Conservation (phyloP, 2,113 vertebrate genomes). For the Ochotona curzoniae region DNA sequence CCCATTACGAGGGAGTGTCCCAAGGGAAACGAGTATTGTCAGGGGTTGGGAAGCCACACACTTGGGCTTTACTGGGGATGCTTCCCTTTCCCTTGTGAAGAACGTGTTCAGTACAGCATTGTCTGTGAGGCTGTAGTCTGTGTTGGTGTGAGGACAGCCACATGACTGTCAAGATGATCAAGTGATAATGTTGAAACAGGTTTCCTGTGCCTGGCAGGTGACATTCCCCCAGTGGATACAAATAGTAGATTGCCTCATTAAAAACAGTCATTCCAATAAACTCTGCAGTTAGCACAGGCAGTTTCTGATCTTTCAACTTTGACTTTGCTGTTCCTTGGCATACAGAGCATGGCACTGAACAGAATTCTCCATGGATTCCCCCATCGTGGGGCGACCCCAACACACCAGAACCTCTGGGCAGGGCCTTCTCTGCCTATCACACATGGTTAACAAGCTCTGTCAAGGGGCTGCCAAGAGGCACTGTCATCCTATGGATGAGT, state of each 20-base stretch:
- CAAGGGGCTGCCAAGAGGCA: not conserved
- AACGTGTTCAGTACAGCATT: not conserved
- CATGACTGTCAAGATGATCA: constrained; percentile 1
- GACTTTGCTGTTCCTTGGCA: not conserved
- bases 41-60: not conserved
- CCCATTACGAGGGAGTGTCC: not conserved
- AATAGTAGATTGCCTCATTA: not conserved
- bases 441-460: not conserved
- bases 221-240: not conserved
- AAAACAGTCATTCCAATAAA: not conserved
- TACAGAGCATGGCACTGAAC: constrained; percentile 3
- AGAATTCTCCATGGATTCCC: not conserved
- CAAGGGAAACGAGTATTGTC: not conserved
- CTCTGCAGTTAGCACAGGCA: not conserved
- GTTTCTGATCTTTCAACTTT: not conserved
- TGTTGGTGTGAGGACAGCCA: not conserved
- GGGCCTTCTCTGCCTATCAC: not conserved
- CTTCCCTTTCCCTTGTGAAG: not conserved
- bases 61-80: not conserved
- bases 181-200: not conserved
- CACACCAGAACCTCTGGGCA: not conserved
- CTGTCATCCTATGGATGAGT: not conserved
- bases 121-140: not conserved
- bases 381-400: not conserved
- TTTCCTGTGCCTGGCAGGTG: not conserved